These are phyloP conservation scores for Geothlypis trichas DNA, from an alignment of 2,113 vertebrate species.

Conservation along the genomic window DNA sequence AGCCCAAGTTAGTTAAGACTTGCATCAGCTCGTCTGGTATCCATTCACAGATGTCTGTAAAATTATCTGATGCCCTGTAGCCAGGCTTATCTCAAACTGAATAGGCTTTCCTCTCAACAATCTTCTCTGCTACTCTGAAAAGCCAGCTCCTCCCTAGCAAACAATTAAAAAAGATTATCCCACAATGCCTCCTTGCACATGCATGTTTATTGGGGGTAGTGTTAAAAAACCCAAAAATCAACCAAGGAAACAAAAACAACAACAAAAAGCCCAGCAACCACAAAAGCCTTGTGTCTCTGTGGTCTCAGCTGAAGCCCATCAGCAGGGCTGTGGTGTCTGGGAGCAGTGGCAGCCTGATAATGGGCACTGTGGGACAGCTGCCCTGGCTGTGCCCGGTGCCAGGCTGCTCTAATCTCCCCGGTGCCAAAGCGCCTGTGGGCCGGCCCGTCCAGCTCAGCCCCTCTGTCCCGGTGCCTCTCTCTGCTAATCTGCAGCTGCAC, in stretches of 20 bases:
- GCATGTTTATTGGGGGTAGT: neutral
- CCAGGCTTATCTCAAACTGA: neutral
- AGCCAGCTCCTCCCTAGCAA: neutral
- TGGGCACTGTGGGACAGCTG: neutral
- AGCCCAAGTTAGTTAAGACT: neutral
- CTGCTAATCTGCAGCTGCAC: slow-evolving; percentile 41
- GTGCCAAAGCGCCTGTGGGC: neutral
- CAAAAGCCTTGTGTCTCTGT: neutral
- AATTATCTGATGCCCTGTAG: neutral
- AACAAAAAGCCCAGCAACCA: neutral
- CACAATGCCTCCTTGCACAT: neutral
- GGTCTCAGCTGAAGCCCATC: neutral
- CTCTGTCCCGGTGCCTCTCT: neutral
- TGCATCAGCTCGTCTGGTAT: neutral
- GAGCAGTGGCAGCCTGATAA: neutral
- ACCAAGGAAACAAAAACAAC: neutral
- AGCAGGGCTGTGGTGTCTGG: neutral
- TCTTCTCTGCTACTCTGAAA: neutral
- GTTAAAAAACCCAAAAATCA: neutral
- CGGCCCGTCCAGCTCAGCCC: neutral
- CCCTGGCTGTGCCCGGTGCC: neutral
- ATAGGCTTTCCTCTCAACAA: neutral
- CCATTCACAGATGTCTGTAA: neutral
- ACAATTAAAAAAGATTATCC: neutral
- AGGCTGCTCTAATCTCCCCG: neutral